A percentile compares a stretch with the other conserved stretches of the same genome.
Evolutionary conservation across 2,113 vertebrate species (phyloP).

Genomic region (Forbesichthys papilliferus): DNA sequence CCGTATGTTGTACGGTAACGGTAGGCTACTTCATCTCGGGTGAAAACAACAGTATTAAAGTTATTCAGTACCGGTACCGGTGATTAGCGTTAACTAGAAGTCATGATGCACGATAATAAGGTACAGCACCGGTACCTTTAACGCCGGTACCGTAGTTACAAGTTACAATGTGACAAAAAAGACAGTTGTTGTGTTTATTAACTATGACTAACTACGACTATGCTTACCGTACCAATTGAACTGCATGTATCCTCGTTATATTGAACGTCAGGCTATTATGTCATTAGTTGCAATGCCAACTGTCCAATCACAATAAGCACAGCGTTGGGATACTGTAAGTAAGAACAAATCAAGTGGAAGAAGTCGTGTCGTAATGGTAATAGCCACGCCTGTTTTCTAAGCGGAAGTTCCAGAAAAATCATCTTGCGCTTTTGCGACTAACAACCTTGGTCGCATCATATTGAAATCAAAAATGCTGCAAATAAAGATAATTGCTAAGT

Average conservation of each 20-base stretch:
- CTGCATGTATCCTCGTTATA: slow-evolving; percentile 28
- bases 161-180: not conserved
- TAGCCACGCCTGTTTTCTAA: not conserved
- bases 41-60: too few species aligned
- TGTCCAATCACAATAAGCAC: slow-evolving; percentile 43
- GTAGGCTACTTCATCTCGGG: too few species aligned
- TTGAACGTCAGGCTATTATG: not conserved
- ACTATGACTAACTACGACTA: slow-evolving; percentile 17
- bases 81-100: too few species aligned
- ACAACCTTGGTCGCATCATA: too few species aligned
- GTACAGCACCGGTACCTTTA: not conserved
- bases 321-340: too few species aligned
- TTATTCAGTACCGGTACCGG: too few species aligned
- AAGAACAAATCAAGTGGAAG: not conserved
- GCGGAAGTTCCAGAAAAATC: slow-evolving; percentile 36
- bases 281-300: rapidly evolving
- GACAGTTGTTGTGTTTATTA: not conserved
- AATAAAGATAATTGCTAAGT: too few species aligned
- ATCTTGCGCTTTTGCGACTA: too few species aligned
- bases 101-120: too few species aligned
- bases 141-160: not conserved
- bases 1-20: too few species aligned
- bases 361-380: not conserved
- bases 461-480: too few species aligned
- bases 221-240: slow-evolving; percentile 31